These are phyloP conservation scores for Caradrina clavipalpis DNA, from an alignment of 2,888 invertebrate genomes.

Conservation along the genomic window DNA sequence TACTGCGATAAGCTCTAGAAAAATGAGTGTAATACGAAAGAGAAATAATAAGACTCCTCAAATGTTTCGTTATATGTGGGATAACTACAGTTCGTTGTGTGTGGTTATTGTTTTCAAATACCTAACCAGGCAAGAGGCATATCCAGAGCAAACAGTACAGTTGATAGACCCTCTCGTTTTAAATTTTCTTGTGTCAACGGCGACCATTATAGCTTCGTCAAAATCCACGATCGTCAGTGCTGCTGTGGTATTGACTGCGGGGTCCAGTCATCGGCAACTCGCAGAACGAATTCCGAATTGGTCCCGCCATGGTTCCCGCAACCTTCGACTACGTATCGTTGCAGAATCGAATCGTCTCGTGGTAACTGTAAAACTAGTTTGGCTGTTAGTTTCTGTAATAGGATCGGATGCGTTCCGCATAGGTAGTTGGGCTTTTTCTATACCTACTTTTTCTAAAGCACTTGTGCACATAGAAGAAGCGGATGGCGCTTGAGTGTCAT, in stretches of 20 bases:
- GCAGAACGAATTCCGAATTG: constrained; percentile 81
- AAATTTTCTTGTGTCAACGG: constrained; percentile 46
- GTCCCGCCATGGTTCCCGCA: constrained; percentile 82
- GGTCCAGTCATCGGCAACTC: constrained; percentile 62
- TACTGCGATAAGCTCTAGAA: constrained; percentile 47
- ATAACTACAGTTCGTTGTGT: constrained; percentile 1
- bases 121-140: neutral
- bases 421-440: constrained; percentile 73
- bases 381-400: constrained; percentile 83
- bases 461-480: constrained; percentile 64
- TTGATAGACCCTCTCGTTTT: neutral
- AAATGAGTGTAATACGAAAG: constrained; percentile 55
- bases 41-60: constrained; percentile 37
- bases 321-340: constrained; percentile 85
- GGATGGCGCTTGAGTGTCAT: constrained; percentile 58
- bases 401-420: constrained; percentile 79
- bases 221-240: constrained; percentile 48
- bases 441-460: constrained; percentile 75
- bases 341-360: constrained; percentile 82
- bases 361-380: constrained; percentile 89
- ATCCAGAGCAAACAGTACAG: neutral
- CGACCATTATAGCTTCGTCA: constrained; percentile 58
- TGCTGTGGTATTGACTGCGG: constrained; percentile 47
- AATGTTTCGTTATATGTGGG: constrained; percentile 50
- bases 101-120: constrained; percentile 2